These are phyloP conservation scores for Rhinoraja longicauda DNA, from an alignment of 2,797 vertebrate genomes.

Conservation along the genomic window DNA sequence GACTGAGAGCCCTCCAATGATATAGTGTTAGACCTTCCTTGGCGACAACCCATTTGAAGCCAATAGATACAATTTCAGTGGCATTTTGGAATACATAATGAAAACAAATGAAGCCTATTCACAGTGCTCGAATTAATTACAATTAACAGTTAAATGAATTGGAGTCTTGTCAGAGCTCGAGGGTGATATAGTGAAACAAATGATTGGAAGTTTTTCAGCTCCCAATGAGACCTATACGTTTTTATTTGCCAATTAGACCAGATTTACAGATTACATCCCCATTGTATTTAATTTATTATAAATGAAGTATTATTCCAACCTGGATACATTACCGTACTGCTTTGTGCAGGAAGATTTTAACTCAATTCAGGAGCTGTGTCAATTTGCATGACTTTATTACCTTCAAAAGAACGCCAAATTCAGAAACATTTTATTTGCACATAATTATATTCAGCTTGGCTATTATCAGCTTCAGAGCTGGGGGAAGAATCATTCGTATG, in stretches of 20 bases:
- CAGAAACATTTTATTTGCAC: neutral
- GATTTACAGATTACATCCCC: slow-evolving; percentile 13
- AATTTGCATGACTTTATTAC: neutral
- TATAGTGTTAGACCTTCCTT: neutral
- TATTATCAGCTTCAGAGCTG: neutral
- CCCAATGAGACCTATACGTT: neutral
- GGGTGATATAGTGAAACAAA: neutral
- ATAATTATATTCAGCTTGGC: too few species aligned
- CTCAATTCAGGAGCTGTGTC: neutral
- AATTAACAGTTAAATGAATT: neutral
- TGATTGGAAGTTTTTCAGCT: neutral
- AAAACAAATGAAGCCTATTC: slow-evolving; percentile 16
- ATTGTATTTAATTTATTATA: slow-evolving; percentile 10
- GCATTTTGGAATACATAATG: neutral
- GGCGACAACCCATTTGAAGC: neutral
- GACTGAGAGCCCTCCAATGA: neutral
- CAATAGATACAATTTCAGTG: neutral
- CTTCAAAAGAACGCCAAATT: neutral
- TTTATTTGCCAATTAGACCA: slow-evolving; percentile 24
- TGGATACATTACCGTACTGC: neutral
- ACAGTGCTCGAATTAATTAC: neutral
- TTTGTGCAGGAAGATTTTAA: neutral
- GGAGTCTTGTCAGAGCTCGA: slow-evolving; percentile 2
- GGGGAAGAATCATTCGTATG: neutral
- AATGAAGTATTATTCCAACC: neutral